phyloP scores from a whole-genome alignment of 2,113 vertebrate genomes.

The Meles meles region DNA sequence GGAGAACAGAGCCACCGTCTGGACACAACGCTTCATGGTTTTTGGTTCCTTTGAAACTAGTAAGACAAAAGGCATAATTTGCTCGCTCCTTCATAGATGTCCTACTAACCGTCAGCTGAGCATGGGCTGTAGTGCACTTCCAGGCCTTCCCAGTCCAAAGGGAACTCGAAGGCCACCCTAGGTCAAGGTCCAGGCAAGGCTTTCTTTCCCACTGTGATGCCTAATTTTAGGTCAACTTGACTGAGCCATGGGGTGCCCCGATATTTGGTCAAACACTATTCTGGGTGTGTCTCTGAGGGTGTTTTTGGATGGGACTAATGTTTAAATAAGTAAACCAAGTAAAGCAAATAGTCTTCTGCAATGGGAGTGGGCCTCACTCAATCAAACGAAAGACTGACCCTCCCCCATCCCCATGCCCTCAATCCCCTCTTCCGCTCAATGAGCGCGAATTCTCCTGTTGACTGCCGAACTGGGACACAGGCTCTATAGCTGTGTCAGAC shows the following conservation, averaged over 20 bases:
- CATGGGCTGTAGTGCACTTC: not conserved
- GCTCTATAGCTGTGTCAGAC: not conserved
- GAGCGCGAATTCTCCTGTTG: not conserved
- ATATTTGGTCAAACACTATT: not conserved
- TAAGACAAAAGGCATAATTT: not conserved
- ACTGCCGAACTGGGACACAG: not conserved
- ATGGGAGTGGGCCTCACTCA: not conserved
- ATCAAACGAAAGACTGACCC: not conserved
- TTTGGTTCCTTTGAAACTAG: not conserved
- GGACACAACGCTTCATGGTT: not conserved
- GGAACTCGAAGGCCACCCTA: not conserved
- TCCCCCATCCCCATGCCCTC: not conserved
- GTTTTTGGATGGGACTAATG: not conserved
- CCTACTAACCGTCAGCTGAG: not conserved
- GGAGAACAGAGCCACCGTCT: not conserved
- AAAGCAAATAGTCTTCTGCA: not conserved
- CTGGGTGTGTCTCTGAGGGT: not conserved
- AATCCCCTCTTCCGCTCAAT: too few species aligned
- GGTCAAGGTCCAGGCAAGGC: not conserved
- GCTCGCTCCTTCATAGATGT: not conserved
- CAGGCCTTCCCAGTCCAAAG: not conserved
- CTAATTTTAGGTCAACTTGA: not conserved
- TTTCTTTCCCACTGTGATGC: not conserved
- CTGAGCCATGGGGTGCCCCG: not conserved
- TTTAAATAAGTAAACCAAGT: not conserved